Evolutionary conservation across 1,140 invertebrate species (phyloP).

Genomic region (Scaptodrosophila lebanonensis): DNA sequence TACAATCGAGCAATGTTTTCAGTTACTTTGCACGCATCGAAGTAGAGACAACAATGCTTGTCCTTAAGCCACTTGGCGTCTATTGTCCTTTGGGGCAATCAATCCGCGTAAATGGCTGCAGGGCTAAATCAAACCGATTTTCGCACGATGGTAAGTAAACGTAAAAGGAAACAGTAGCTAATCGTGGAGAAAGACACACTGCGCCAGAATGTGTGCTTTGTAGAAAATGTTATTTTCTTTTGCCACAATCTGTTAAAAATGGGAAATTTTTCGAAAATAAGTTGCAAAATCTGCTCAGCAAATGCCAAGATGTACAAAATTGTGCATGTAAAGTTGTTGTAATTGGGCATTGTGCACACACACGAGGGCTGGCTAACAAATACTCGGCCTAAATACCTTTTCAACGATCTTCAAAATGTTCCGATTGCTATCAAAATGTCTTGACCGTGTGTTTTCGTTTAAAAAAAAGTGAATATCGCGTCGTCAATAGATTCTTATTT

Average conservation of each 20-base stretch:
- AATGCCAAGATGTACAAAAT: no score
- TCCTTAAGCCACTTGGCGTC: constrained; percentile 67
- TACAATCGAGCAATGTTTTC: constrained; percentile 39
- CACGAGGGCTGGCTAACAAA: no score
- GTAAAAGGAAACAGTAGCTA: not conserved
- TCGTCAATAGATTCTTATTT: no score
- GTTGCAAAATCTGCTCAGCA: constrained; percentile 33
- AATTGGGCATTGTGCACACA: no score
- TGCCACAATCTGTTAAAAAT: constrained; percentile 16
- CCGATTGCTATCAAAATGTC: no score
- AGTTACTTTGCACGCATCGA: constrained; percentile 40
- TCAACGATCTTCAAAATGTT: no score
- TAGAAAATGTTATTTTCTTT: constrained; percentile 1
- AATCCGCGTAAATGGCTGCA: constrained; percentile 69
- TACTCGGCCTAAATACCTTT: no score
- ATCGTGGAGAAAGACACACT: constrained; percentile 12
- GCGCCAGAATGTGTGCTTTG: not conserved
- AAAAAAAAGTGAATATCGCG: no score
- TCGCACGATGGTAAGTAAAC: constrained; percentile 3
- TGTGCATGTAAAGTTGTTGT: constrained; percentile 46
- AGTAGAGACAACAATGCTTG: constrained; percentile 33
- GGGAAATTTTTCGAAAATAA: constrained; percentile 56
- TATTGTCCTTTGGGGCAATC: constrained; percentile 69
- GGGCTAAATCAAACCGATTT: constrained; percentile 66
- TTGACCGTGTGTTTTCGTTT: no score